Base-by-base conservation (phyloP, 92 coral and sea anemone species). In the Actinernus sp. region DNA sequence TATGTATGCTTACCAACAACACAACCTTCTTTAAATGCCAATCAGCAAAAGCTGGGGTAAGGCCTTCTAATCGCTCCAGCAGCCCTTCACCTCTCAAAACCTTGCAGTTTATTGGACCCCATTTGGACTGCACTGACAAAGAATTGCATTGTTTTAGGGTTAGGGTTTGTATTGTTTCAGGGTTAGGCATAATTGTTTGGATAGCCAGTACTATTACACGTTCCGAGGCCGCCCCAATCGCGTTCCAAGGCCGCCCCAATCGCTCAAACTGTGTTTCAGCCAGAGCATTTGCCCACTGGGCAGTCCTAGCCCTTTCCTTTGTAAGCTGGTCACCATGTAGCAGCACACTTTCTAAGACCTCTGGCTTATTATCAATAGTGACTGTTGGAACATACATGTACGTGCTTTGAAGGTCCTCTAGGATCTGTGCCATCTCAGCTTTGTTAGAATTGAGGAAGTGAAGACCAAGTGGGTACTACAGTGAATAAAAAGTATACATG, bases 301-400 rank as follows among this genome's bases (percentile, higher is more conserved):
- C 79, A 75, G 75, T 83, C 13, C 89, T 41, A 43, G 83, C 83
- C 31, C 83, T 26, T 18, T 74, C 83, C 67, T 74, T 72, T 12
- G 83, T 74, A 18, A 74, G 73, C 64, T 82, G 83, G 55, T 82
- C 78, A 9, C 83, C 78, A 66, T 74, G 83, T 12, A 74, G 27
- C 2, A 76, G 51, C 12, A 44, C 66, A 43, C 26, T 17, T 43
- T 76, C 37, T 18, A 76, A 18, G 1, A 76, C 62, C 49, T 76
- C 51, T 34, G 41, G 41, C 7, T 30, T 55, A 30, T 49, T 44
- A 52, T 5, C 27, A 3, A 60, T 21, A 13, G 28, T 37, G 1
- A 48, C 29, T 24, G 25, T 2, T 49, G 82, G 82, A 1, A 74
- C 82, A 31, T 5, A 49, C 3, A 25, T 20, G 31, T 53, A 75